Conservation (phyloP, 2,113 vertebrate species). For the Anolis carolinensis region DNA sequence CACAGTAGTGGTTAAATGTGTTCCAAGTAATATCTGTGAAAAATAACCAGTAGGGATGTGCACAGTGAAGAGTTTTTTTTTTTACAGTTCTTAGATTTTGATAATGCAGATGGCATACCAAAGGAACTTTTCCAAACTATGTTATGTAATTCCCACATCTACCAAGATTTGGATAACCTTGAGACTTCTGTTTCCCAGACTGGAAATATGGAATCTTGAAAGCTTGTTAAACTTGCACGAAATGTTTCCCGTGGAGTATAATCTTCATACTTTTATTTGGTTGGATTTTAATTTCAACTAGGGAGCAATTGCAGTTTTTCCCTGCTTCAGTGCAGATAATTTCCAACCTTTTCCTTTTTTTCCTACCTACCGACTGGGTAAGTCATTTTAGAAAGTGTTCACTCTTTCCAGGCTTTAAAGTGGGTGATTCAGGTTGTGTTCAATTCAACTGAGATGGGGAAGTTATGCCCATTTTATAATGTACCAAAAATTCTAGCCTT, state of each 20-base stretch:
- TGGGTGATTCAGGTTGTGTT: too few species aligned
- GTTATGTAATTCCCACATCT: neutral
- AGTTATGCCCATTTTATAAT: neutral
- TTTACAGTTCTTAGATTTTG: neutral
- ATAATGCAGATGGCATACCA: neutral
- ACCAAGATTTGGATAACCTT: neutral
- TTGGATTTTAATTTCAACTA: too few species aligned
- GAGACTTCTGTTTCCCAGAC: neutral
- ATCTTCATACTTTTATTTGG: too few species aligned
- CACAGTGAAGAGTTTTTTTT: neutral
- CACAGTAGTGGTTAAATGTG: neutral
- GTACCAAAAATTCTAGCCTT: neutral
- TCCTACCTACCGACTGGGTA: neutral
- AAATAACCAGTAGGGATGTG: neutral
- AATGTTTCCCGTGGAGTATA: too few species aligned
- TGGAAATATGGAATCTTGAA: neutral
- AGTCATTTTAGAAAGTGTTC: too few species aligned
- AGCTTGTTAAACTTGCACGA: neutral
- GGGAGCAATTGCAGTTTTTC: neutral
- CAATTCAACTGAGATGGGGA: neutral
- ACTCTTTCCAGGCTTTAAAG: too few species aligned
- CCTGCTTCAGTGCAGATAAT: neutral
- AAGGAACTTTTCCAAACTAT: neutral
- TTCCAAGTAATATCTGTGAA: neutral
- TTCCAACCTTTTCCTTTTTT: neutral